Base-by-base conservation (phyloP, 1,140 invertebrate species). In the Contarinia nasturtii region DNA sequence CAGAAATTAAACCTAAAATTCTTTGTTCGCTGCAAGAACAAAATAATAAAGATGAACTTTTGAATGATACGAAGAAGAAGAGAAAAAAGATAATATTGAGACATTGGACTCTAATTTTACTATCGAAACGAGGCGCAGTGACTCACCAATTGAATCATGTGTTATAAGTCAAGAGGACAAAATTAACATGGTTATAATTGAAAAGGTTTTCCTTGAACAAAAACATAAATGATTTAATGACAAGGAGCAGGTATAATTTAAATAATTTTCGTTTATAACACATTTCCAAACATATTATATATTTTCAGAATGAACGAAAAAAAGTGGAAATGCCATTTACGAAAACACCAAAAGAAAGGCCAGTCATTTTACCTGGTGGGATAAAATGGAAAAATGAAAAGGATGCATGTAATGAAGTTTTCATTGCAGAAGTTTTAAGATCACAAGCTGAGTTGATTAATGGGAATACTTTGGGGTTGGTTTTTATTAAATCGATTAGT, bases 381-480 rank as follows among this genome's bases (percentile, higher is more conserved):
- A 68, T 80, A 38, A 74, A 74, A 57, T 86, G 82, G 82, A 74
- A 73, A 52, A 72, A 72, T 52, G 78, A 80, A 2, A 76, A 79
- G 58, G 81, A 85, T 61, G 81, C 79, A 48, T 82, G 80, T 62
- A 76, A 80, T 53, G 83, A 86, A 48, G 77, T 82, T 51, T 75
- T 79, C 63, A 82, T 86, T 37, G 76, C 76, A 38, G 80, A 83
- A 56, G 78, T 77, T 3, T 63, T 86, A 47, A 74, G 75, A 46
- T 73, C 75, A 14, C 80, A 83, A 56, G 76, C 80, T 7, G 81
- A 85, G 67, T 71, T 85, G 14, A 78, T 86, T 45, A 72, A 76
- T 41, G 83, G 82, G 50, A 77, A 74, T 57, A 74, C 76, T 45
- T 66, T 82, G 57, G 82, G 82, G 83, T 85, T 71, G 61, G 22